A percentile compares a stretch with the other conserved stretches of the same genome.
These are phyloP conservation scores for Steinernema hermaphroditum DNA, from an alignment of 2,888 invertebrate species.

Conservation along the genomic window DNA sequence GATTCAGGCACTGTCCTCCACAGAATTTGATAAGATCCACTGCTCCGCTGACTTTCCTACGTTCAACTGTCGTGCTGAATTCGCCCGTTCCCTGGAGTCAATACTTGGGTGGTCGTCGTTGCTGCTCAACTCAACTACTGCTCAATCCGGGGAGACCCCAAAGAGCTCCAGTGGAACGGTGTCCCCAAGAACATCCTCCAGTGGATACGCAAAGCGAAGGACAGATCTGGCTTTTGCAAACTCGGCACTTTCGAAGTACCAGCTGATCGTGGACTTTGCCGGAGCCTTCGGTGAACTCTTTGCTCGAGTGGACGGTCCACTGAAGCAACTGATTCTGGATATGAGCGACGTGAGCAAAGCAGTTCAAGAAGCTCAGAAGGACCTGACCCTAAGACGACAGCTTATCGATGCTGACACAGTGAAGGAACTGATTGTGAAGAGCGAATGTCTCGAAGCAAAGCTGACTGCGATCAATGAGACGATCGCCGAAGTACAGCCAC, in stretches of 20 bases:
- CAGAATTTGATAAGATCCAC: conserved; percentile 17
- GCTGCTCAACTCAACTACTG: conserved; percentile 19
- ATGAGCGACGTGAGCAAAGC: conserved; percentile 67
- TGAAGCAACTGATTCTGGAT: conserved; percentile 41
- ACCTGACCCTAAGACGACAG: conserved; percentile 74
- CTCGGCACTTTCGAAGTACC: conserved; percentile 46
- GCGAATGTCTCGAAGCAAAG: conserved; percentile 1
- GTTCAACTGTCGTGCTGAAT: conserved; percentile 30
- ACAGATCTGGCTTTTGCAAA: not conserved
- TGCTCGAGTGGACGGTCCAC: conserved; percentile 49
- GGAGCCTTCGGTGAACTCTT: conserved; percentile 62
- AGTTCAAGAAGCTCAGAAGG: conserved; percentile 76
- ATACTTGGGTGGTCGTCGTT: conserved; percentile 37
- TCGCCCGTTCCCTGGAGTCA: conserved; percentile 39
- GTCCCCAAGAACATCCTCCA: not conserved
- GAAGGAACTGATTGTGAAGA: conserved; percentile 47
- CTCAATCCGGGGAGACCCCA: not conserved
- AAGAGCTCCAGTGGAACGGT: conserved; percentile 21
- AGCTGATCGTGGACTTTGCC: conserved; percentile 57
- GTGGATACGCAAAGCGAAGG: conserved; percentile 33
- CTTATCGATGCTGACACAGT: conserved; percentile 58
- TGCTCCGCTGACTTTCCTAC: conserved; percentile 16
- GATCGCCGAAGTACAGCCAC: conserved; percentile 14
- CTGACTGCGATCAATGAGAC: not conserved
- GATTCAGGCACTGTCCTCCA: conserved; percentile 45